phyloP scores from a whole-genome alignment of 2,888 invertebrate genomes.

The Campopleginae sp. region DNA sequence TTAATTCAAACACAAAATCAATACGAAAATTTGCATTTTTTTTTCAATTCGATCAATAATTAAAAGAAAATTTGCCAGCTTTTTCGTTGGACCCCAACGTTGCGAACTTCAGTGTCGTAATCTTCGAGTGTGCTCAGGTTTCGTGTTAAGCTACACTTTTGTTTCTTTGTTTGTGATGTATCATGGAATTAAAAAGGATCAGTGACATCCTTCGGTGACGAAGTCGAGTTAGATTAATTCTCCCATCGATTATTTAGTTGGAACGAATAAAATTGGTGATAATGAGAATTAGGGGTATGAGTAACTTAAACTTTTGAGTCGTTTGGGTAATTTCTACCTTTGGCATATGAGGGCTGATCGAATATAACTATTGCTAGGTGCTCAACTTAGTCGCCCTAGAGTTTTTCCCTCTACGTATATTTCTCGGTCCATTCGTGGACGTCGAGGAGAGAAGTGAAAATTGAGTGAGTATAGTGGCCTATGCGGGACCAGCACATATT shows the following conservation, averaged over 20 bases:
- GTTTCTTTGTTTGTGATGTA: background rate
- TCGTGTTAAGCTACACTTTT: no score
- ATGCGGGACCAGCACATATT: slow-evolving; percentile 33
- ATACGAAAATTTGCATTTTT: no score
- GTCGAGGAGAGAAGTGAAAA: slow-evolving; percentile 41
- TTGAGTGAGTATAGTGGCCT: slow-evolving; percentile 8
- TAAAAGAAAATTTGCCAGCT: no score
- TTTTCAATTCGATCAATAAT: no score
- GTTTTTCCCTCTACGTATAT: background rate
- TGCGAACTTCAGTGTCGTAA: no score
- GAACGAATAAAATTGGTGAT: background rate
- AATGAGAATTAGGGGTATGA: background rate
- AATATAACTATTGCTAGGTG: background rate
- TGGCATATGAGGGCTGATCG: background rate
- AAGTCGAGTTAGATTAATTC: background rate
- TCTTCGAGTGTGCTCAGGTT: no score
- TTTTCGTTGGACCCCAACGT: no score
- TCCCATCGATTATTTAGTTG: background rate
- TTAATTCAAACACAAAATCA: no score
- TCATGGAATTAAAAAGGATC: background rate
- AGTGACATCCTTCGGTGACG: background rate
- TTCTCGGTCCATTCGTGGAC: background rate
- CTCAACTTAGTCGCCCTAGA: background rate
- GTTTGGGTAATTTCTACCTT: background rate
- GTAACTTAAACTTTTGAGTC: background rate